Evolutionary conservation across 2,888 invertebrate genomes (phyloP).

Genomic region (Pollenia griseotomentosa): DNA sequence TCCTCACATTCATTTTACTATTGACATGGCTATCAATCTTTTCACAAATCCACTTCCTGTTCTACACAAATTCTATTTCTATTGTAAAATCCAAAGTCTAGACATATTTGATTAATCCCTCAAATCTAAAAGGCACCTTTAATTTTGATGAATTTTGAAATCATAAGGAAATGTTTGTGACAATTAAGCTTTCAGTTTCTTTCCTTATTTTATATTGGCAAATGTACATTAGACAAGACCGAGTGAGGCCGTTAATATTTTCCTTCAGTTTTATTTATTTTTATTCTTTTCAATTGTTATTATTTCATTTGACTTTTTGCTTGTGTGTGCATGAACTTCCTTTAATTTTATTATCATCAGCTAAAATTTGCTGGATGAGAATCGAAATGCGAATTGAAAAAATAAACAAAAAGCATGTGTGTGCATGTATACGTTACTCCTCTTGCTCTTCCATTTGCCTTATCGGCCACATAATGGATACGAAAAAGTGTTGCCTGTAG

Average conservation of each 20-base stretch:
- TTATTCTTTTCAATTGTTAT: slow-evolving; percentile 38
- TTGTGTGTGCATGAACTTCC: slow-evolving; percentile 17
- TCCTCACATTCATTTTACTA: neutral
- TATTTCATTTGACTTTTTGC: slow-evolving; percentile 39
- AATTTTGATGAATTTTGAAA: slow-evolving; percentile 24
- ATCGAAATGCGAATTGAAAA: slow-evolving; percentile 36
- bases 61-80: neutral
- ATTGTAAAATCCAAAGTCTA: slow-evolving; percentile 43
- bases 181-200: slow-evolving; percentile 34
- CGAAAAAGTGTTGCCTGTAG: slow-evolving; percentile 29
- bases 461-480: neutral
- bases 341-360: slow-evolving; percentile 56
- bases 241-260: neutral
- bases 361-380: slow-evolving; percentile 43
- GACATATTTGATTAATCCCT: slow-evolving; percentile 49
- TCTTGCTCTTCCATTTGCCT: neutral
- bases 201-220: neutral
- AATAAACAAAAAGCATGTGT: slow-evolving; percentile 54
- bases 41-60: slow-evolving; percentile 28
- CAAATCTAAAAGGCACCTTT: slow-evolving; percentile 3
- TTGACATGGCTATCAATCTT: slow-evolving; percentile 35
- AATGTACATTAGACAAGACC: slow-evolving; percentile 16
- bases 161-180: slow-evolving; percentile 36
- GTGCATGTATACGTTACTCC: slow-evolving; percentile 1
- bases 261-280: slow-evolving; percentile 2